Base-by-base conservation (phyloP, 1,140 invertebrate species). In the Macrobrachium nipponense region DNA sequence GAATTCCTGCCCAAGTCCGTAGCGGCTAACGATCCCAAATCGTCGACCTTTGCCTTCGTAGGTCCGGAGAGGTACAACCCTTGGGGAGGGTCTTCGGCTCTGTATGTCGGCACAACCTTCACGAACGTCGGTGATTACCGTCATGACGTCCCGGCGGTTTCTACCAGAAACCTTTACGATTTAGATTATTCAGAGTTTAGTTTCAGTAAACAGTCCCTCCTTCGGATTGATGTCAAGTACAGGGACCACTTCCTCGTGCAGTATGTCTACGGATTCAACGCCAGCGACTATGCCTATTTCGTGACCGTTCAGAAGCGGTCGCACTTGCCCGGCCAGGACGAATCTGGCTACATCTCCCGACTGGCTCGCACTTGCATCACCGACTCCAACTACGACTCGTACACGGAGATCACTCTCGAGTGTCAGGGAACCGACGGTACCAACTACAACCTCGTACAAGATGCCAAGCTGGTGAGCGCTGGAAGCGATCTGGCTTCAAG, bases 261-360 rank as follows among this genome's bases (percentile, higher is more conserved):
- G 90, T 99, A 99, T 91, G 94, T 98, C 4, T 98, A 98, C 92
- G 98, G 98, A 15, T 99, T 99, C 90, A 96, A 98, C 91, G 96
- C 97, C 4, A 96, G 95, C 89, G 95, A 97, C 86, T 98, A 97
- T 92, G 97, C 97, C 6, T 99, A 99, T 91, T 98, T 99, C 92
- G 94, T 98, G 17, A 94, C 98, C 64, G 97, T 98, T 27, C 98
- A 99, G 91, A 98, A 98, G 91, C 94, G 96, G 89, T 97, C 96
- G 7, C 96, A 97, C 90, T 92, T 97, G 36, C 95, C 96, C 18
- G 95, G 95, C 4, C 89, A 92, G 14, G 95, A 96, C 90, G 97
- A 98, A 90, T 92, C 94, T 43, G 97, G 97, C 8, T 98, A 97
- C 92, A 89, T 89, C 62, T 96, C 97, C 0, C 94, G 97, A 44